Base-by-base conservation (phyloP, 2,888 invertebrate species). In the Phoenoteleia sp. region DNA sequence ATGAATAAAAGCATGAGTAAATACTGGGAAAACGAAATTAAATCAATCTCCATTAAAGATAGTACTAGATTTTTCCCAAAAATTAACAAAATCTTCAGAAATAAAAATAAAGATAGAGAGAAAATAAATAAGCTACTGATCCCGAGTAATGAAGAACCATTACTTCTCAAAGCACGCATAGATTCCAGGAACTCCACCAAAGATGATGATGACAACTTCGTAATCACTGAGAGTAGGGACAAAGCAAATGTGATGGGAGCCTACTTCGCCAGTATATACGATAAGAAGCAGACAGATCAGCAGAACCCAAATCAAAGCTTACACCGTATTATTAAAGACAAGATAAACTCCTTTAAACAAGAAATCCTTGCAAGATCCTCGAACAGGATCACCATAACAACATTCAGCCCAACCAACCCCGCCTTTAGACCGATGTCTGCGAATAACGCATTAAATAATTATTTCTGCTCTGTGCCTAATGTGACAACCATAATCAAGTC, bases 21-120 rank as follows among this genome's bases (percentile, higher is more conserved):
- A 17, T 39, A 36, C n/a, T 60, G 60, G 60, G 23, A 39, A 13
- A 60, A 21, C n/a, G 60, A 60, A n/a, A 39, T 60, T 21, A 60
- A 60, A 19, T 21, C 3, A 21, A 60, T 60, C 4, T n/a, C 39
- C 1, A 29, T 60, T 5, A 60, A 13, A 36, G 60, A 60, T 9
- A 11, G 5, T 1, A 7, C 4, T 7, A 60, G 36, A 21, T 60
- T 60, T 21, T 60, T 60, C n/a, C 60, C 60, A 1, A 60, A 36
- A 36, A 60, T 60, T 2, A 60, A 60, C n/a, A 17, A 13, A 13
- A 60, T 60, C 6, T 60, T 60, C 19, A 60, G 60, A 21, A 21
- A 7, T 21, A 60, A 36, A 1, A 33, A 11, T 15, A 60, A 36
- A 19, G 19, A 36, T 13, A 39, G 39, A 3, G 19, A 36, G 5